Conservation (phyloP, 92 coral and sea anemone genomes). For the Ricordea florida region DNA sequence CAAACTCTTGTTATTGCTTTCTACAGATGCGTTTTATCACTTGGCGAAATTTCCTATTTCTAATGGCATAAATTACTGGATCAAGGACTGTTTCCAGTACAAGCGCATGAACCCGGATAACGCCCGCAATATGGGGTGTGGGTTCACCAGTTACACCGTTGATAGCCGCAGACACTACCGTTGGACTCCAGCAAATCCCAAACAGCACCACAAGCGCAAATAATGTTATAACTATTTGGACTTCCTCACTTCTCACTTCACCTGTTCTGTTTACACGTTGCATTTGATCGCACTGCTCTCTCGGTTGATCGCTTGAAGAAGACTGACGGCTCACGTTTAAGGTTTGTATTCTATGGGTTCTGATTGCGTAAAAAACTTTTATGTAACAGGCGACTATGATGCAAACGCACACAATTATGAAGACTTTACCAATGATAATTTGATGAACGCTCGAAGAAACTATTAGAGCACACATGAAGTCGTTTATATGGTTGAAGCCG, state of each 20-base stretch:
- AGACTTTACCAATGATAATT: background rate
- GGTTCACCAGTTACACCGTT: constrained; percentile 6
- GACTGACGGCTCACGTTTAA: too few species aligned
- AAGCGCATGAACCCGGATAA: constrained; percentile 10
- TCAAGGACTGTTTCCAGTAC: constrained; percentile 1
- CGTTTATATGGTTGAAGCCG: background rate
- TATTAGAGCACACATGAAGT: constrained; percentile 10
- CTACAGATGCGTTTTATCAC: too few species aligned
- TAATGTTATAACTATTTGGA: constrained; percentile 2
- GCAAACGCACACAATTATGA: background rate
- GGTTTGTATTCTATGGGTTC: background rate
- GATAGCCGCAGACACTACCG: background rate
- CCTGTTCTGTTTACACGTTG: too few species aligned
- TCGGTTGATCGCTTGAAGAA: too few species aligned
- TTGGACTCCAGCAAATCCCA: constrained; percentile 15
- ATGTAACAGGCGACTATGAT: constrained; percentile 6
- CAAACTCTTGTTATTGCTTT: too few species aligned
- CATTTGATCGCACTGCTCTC: too few species aligned
- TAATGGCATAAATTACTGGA: constrained; percentile 12
- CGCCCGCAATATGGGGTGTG: constrained; percentile 2
- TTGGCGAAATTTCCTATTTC: background rate
- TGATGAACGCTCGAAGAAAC: constrained; percentile 7
- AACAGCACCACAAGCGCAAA: constrained; percentile 9
- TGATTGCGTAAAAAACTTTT: background rate
- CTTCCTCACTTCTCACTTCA: constrained; percentile 10